These are phyloP conservation scores for Caenorhabditis briggsae DNA, from an alignment of 1,140 invertebrate species.

Conservation along the genomic window DNA sequence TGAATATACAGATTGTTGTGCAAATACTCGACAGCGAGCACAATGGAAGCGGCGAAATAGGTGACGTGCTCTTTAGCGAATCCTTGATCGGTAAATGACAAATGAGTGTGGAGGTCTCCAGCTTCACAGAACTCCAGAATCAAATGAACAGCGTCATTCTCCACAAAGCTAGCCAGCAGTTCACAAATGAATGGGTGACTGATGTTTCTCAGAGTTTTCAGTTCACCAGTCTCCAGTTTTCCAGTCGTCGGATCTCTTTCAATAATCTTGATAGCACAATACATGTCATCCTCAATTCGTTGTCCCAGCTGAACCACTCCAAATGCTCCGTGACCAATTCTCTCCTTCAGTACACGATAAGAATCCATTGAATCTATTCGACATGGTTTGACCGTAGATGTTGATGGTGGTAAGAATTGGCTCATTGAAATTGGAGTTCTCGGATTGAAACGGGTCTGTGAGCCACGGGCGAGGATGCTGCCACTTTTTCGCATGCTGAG, in stretches of 20 bases:
- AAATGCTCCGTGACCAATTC: slow-evolving; percentile 4
- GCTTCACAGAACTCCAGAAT: slow-evolving; percentile 39
- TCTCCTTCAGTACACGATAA: neutral
- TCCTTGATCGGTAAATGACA: neutral
- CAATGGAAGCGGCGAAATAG: slow-evolving; percentile 15
- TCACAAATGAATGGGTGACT: slow-evolving; percentile 19
- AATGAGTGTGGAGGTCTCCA: slow-evolving; percentile 20
- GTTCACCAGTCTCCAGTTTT: neutral
- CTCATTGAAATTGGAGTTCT: neutral
- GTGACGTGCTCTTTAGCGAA: neutral
- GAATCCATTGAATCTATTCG: slow-evolving; percentile 1
- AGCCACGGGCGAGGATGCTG: neutral
- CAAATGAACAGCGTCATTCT: neutral
- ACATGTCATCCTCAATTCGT: neutral
- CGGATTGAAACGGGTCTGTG: neutral
- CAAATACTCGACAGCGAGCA: slow-evolving; percentile 12
- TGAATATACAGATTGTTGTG: neutral
- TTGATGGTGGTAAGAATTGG: neutral
- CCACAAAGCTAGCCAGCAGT: neutral
- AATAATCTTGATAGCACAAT: slow-evolving; percentile 12
- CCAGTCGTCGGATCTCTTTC: neutral
- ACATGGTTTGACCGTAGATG: neutral
- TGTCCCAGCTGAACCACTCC: neutral
- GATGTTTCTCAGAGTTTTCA: neutral
- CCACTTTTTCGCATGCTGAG: slow-evolving; percentile 19